Percentiles rank a stretch among this genome's conserved stretches.
Evolutionary conservation across 2,888 invertebrate genomes (phyloP).

Genomic region (Ochropacha duplaris): DNA sequence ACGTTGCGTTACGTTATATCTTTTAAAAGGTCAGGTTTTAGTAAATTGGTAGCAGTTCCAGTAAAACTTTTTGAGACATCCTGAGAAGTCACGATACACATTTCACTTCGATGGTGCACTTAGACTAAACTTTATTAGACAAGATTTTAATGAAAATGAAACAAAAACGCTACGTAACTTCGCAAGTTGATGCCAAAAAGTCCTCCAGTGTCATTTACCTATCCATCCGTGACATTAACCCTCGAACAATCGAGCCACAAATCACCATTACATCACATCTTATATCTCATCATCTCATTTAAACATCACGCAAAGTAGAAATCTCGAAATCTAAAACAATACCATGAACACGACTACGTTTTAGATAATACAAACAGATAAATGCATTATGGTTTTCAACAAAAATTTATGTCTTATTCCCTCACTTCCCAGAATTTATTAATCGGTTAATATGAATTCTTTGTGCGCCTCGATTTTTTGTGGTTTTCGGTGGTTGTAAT

Average conservation of each 20-base stretch:
- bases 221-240: slow-evolving; percentile 6
- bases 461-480: slow-evolving; percentile 59
- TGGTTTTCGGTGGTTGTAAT: slow-evolving; percentile 6
- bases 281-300: slow-evolving; percentile 33
- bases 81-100: no score
- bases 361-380: slow-evolving; percentile 67
- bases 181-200: no score
- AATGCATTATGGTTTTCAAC: slow-evolving; percentile 67
- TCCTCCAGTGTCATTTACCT: not conserved
- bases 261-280: slow-evolving; percentile 44
- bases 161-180: no score
- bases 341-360: slow-evolving; percentile 39
- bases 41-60: no score
- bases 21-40: no score
- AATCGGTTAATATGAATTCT: slow-evolving; percentile 81
- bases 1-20: no score
- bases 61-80: no score
- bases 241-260: slow-evolving; percentile 3
- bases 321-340: slow-evolving; percentile 64
- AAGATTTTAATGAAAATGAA: no score
- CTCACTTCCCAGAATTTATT: slow-evolving; percentile 76
- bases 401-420: slow-evolving; percentile 81
- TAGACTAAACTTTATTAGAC: no score
- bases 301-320: slow-evolving; percentile 46
- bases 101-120: no score